These are phyloP conservation scores for Hirtodrosophila confusa DNA, from an alignment of 2,888 invertebrate genomes.

Conservation along the genomic window DNA sequence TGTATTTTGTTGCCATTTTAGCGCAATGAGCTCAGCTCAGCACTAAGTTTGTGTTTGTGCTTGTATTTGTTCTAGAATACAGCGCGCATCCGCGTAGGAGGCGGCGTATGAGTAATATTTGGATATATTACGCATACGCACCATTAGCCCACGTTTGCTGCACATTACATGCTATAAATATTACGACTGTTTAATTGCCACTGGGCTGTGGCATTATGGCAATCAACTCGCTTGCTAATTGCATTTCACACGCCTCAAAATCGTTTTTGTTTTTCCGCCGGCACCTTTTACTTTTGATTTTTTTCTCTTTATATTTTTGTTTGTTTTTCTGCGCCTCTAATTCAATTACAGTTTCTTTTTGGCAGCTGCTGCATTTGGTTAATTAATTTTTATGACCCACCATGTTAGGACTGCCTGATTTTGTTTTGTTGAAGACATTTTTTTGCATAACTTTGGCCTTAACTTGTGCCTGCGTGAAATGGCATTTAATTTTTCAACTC, in stretches of 20 bases:
- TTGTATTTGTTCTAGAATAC: conserved; percentile 56
- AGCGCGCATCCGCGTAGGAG: conserved; percentile 46
- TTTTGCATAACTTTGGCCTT: conserved; percentile 21
- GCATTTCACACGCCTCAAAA: conserved; percentile 55
- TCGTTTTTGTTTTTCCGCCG: conserved; percentile 43
- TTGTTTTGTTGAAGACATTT: conserved; percentile 9
- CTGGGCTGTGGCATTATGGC: conserved; percentile 18
- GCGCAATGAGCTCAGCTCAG: conserved; percentile 66
- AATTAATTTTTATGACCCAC: conserved; percentile 58
- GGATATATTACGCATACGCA: conserved; percentile 55
- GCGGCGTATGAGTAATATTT: conserved; percentile 63
- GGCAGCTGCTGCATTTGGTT: conserved; percentile 51
- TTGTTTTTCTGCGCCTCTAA: conserved; percentile 21
- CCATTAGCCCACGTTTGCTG: conserved; percentile 20
- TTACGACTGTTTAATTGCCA: conserved; percentile 53
- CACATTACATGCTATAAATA: conserved; percentile 26
- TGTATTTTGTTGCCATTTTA: conserved; percentile 39
- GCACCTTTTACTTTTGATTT: conserved; percentile 54
- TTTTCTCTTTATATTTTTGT: not conserved
- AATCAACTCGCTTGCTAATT: conserved; percentile 52
- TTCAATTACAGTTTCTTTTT: conserved; percentile 57
- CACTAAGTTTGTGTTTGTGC: not conserved
- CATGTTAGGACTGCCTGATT: conserved; percentile 11
- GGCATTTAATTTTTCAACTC: conserved; percentile 29
- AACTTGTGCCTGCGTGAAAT: conserved; percentile 30